phyloP scores from a whole-genome alignment of 2,113 vertebrate genomes.

The Cricetomys ansorgei region DNA sequence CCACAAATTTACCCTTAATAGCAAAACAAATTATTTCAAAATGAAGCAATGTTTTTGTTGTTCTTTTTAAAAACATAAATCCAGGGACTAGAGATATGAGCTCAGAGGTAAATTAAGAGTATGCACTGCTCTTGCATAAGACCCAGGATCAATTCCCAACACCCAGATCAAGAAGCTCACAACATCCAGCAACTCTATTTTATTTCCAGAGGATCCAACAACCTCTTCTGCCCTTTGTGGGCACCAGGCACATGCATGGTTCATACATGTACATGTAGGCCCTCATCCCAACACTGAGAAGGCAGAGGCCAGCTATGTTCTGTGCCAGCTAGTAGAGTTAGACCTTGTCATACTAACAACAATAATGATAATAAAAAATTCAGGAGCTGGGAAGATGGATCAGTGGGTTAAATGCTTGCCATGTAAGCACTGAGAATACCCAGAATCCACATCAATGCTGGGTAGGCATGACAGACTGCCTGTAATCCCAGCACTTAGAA shows the following conservation, averaged over 20 bases:
- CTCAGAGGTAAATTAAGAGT: neutral
- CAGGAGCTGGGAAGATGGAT: neutral
- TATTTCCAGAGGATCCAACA: neutral
- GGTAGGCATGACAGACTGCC: neutral
- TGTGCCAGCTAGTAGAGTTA: neutral
- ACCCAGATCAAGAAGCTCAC: neutral
- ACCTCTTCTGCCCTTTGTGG: neutral
- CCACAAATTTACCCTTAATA: conserved; percentile 8
- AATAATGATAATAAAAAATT: neutral
- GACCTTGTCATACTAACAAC: neutral
- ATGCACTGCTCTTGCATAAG: neutral
- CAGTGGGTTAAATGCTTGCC: neutral
- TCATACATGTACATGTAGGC: neutral
- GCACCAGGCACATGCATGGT: neutral
- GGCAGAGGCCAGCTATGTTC: neutral
- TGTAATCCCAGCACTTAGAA: neutral
- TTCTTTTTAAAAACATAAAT: neutral
- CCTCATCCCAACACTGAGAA: neutral
- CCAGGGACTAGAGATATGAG: neutral
- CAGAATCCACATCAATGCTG: neutral
- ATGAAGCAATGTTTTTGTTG: neutral
- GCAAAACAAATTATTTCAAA: neutral
- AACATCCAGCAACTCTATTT: neutral
- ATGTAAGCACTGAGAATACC: neutral
- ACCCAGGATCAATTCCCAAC: neutral